A percentile compares a stretch with the other conserved stretches of the same genome.
phyloP scores from a whole-genome alignment of 2,113 vertebrate species.

The Scopus umbretta region DNA sequence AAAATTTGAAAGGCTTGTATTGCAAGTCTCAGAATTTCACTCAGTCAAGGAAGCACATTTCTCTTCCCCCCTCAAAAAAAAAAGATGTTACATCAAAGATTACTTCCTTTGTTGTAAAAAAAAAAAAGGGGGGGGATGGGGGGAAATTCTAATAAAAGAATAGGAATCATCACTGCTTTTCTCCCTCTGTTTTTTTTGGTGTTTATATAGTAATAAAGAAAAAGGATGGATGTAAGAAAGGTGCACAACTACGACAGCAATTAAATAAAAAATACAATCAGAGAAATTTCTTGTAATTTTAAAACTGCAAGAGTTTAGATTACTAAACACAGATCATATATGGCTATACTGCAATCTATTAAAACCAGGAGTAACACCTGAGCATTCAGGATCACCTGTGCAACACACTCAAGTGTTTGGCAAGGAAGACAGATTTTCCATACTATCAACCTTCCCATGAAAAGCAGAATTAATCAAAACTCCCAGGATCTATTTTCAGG shows the following conservation, averaged over 20 bases:
- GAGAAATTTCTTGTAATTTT: not conserved
- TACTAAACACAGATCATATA: not conserved
- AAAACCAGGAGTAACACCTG: not conserved
- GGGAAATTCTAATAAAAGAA: not conserved
- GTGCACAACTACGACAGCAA: not conserved
- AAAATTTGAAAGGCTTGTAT: not conserved
- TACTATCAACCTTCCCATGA: not conserved
- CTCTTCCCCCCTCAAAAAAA: no score
- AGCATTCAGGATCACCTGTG: not conserved
- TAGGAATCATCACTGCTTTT: not conserved
- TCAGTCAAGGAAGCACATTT: not conserved
- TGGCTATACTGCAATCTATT: not conserved
- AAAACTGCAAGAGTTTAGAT: not conserved
- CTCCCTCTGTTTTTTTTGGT: not conserved
- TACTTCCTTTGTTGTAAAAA: not conserved
- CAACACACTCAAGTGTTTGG: not conserved
- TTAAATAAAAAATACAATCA: not conserved
- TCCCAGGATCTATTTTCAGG: not conserved
- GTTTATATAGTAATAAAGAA: not conserved
- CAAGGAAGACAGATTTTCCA: not conserved
- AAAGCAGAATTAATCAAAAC: not conserved
- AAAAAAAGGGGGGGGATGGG: fast-evolving
- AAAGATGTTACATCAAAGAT: not conserved
- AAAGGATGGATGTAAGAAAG: not conserved
- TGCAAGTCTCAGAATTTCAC: not conserved